Base-by-base conservation (phyloP, 2,797 vertebrate species). In the Falco berigora region DNA sequence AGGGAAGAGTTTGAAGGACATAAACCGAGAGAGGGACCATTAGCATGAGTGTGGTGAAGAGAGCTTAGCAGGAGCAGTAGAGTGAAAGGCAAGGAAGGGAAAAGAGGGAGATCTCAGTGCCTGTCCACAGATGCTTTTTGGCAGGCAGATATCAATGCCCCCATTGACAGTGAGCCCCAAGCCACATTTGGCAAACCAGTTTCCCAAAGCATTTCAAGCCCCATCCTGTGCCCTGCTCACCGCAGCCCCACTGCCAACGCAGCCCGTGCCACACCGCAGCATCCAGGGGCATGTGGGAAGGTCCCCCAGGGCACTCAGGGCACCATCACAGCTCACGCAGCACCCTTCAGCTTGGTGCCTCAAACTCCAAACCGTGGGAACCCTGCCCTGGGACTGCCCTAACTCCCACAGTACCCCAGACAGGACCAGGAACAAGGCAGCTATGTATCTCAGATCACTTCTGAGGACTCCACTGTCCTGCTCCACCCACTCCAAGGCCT, bases 1-100 rank as follows among this genome's bases (percentile, higher is more conserved):
- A 52, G 27, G 80, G 63, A 77, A 78, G 78, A 77, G 61, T 55
- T 82, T 80, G 91, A 95, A 96, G 92, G 89, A 95, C 91, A 80
- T 66, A 77, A 82, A 92, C 82, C 8, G 1, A 56, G 88, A 23
- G 32, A 53, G 90, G 77, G 62, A 47, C 75, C 50, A 68, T 75
- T 67, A 82, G 64, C 10, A 9, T 66, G 59, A 72, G 63, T 28
- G 75, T 56, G 82, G 36, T 11, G 19, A 73, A 61, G 74, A 73
- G 53, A 67, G 59, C 27, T 67, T 74, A 86, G 22, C 21, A 0
- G 53, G 32, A 92, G 66, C 50, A 49, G 80, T 0, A 30, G 42
- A 61, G 49, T 24, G 42, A 32, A 66, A 86, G 58, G 30, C 73
- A 88, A 77, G 25, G 24, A 19, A n/a, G 21, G 56, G 14, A 25